A percentile compares a stretch with the other conserved stretches of the same genome.
Evolutionary conservation across 64 coral and sea anemone species (phyloP).

Genomic region (Montipora cactus): DNA sequence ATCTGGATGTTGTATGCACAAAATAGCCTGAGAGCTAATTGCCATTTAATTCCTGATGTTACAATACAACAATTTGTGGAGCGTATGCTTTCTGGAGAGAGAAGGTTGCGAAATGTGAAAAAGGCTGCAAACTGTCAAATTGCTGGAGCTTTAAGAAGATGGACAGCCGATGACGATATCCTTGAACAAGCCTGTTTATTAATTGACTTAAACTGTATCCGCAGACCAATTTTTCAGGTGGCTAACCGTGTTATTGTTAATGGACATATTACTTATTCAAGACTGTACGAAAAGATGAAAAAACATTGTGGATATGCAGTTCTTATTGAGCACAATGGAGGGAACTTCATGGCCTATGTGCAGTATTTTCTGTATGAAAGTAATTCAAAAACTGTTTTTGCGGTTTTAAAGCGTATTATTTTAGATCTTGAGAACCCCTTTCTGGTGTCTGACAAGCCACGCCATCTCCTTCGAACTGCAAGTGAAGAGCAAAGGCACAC

Average conservation of each 20-base stretch:
- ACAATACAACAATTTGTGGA: slow-evolving; percentile 6
- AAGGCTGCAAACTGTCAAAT: slow-evolving; percentile 23
- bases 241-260: slow-evolving; percentile 43
- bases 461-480: background rate
- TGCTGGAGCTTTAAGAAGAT: slow-evolving; percentile 19
- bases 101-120: slow-evolving; percentile 8
- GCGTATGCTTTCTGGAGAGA: slow-evolving; percentile 19
- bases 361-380: slow-evolving; percentile 20
- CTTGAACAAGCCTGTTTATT: slow-evolving; percentile 2
- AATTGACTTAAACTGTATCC: background rate
- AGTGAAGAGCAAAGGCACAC: background rate
- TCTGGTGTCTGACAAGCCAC: background rate
- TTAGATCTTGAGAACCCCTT: slow-evolving; percentile 20
- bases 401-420: background rate
- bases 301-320: slow-evolving; percentile 52
- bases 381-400: slow-evolving; percentile 25
- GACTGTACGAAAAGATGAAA: slow-evolving; percentile 33
- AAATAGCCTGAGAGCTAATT: background rate
- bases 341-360: slow-evolving; percentile 8
- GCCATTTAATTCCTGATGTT: slow-evolving; percentile 7
- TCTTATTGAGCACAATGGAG: background rate
- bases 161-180: background rate
- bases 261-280: slow-evolving; percentile 35
- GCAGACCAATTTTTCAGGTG: slow-evolving; percentile 13
- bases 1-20: slow-evolving; percentile 54